phyloP scores from a whole-genome alignment of 2,113 vertebrate genomes.

The Syngnathus floridae region DNA sequence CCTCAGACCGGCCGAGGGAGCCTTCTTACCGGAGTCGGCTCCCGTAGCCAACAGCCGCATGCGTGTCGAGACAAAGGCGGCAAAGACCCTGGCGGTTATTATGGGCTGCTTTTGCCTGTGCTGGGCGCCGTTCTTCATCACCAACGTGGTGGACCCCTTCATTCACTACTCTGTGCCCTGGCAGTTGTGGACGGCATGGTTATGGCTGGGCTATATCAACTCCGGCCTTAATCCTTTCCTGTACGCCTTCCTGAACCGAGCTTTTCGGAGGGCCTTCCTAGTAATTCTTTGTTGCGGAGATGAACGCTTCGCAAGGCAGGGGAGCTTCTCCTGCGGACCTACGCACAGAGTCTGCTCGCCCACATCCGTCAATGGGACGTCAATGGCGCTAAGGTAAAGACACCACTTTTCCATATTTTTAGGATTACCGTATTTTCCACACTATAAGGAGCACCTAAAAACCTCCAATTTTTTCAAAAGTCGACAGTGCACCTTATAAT shows the following conservation, averaged over 20 bases:
- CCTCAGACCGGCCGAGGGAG: conserved; percentile 30
- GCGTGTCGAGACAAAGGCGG: conserved; percentile 74
- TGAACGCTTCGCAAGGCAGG: conserved; percentile 59
- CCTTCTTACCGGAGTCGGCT: conserved; percentile 38
- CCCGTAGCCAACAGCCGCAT: conserved; percentile 62
- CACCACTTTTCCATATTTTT: not conserved
- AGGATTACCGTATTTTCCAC: too few species aligned
- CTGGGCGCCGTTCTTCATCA: conserved; percentile 76
- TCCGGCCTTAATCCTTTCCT: conserved; percentile 77
- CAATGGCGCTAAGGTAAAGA: conserved; percentile 72
- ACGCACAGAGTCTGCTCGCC: conserved; percentile 54
- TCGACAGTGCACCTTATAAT: too few species aligned
- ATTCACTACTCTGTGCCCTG: conserved; percentile 72
- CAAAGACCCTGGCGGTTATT: conserved; percentile 74
- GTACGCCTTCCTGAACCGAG: conserved; percentile 75
- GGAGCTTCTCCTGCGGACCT: conserved; percentile 56
- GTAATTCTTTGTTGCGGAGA: conserved; percentile 74
- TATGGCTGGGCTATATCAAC: conserved; percentile 78
- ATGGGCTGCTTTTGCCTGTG: conserved; percentile 79
- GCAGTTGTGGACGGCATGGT: conserved; percentile 77
- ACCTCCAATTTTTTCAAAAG: too few species aligned
- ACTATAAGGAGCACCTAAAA: too few species aligned
- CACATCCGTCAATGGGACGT: conserved; percentile 68
- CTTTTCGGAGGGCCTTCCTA: conserved; percentile 74
- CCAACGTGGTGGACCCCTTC: conserved; percentile 77